These are phyloP conservation scores for Galeopterus variegatus DNA, from an alignment of 2,113 vertebrate species.

Conservation along the genomic window DNA sequence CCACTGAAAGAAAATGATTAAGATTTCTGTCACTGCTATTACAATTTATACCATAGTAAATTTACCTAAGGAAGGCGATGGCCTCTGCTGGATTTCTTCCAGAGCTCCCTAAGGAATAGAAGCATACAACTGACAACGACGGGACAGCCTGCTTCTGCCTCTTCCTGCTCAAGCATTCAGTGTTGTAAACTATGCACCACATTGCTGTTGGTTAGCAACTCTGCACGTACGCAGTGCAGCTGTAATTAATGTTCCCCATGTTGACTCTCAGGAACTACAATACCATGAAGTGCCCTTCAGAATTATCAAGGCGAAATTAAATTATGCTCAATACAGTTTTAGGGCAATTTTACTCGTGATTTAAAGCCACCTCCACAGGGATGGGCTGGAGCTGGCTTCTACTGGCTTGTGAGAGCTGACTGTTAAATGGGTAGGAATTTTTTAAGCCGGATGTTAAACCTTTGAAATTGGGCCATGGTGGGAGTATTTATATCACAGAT, in stretches of 20 bases:
- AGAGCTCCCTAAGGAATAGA: conserved; percentile 47
- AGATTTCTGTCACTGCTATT: conserved; percentile 64
- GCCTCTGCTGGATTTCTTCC: conserved; percentile 17
- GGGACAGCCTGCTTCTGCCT: background rate
- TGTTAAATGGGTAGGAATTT: conserved; percentile 29
- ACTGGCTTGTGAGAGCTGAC: background rate
- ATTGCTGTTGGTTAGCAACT: conserved; percentile 12
- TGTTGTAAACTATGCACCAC: background rate
- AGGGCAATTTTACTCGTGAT: conserved; percentile 14
- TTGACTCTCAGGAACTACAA: conserved; percentile 60
- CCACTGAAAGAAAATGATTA: conserved; percentile 41
- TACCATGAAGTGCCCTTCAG: conserved; percentile 75
- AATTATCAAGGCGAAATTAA: conserved; percentile 77
- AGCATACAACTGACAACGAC: background rate
- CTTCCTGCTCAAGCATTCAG: background rate
- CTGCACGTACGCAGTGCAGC: background rate
- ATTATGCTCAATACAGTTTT: conserved; percentile 45
- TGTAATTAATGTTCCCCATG: conserved; percentile 68
- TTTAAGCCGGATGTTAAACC: background rate
- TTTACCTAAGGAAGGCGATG: conserved; percentile 9
- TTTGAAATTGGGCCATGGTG: background rate
- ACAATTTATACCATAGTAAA: conserved; percentile 54
- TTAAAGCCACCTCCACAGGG: background rate
- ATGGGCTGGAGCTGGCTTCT: background rate
- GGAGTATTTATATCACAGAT: background rate